phyloP scores from a whole-genome alignment of 2,113 vertebrate species.

The Ariopsis seemanni region DNA sequence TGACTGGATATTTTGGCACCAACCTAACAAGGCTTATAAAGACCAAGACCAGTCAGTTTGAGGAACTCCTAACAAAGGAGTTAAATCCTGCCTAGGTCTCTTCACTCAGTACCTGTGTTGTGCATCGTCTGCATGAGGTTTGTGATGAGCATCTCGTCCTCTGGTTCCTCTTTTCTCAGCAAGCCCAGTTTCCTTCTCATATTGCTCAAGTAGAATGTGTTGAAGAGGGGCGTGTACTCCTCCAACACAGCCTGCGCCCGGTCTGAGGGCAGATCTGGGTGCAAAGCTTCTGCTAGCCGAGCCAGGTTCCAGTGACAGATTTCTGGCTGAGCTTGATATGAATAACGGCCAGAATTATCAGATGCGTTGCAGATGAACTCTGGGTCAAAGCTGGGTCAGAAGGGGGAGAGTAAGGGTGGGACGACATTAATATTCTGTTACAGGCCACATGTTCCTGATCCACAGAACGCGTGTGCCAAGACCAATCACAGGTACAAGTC shows the following conservation, averaged over 20 bases:
- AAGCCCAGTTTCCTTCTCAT: slow-evolving; percentile 95
- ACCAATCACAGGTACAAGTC: not conserved
- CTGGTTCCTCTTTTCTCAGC: slow-evolving; percentile 75
- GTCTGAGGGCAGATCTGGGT: slow-evolving; percentile 82
- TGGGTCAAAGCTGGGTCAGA: slow-evolving; percentile 84
- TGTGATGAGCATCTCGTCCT: slow-evolving; percentile 81
- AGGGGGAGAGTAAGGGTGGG: not conserved
- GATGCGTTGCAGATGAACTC: slow-evolving; percentile 92
- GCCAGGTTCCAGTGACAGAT: slow-evolving; percentile 94
- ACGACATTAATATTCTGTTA: not conserved
- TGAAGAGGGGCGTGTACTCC: slow-evolving; percentile 82
- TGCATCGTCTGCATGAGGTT: slow-evolving; percentile 90
- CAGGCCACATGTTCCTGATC: not conserved
- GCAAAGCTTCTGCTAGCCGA: slow-evolving; percentile 88
- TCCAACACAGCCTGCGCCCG: slow-evolving; percentile 76
- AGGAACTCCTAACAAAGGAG: not conserved
- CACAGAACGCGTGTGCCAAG: not conserved
- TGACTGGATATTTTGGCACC: not conserved
- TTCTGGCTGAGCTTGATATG: slow-evolving; percentile 88
- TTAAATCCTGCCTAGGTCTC: not conserved
- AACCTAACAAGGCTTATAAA: not conserved
- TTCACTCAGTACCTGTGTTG: slow-evolving; percentile 78
- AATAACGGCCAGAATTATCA: slow-evolving; percentile 86
- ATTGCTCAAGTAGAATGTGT: slow-evolving; percentile 81
- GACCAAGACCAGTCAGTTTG: not conserved